Base-by-base conservation (phyloP, 1,140 invertebrate genomes). In the Aporrectodea caliginosa region DNA sequence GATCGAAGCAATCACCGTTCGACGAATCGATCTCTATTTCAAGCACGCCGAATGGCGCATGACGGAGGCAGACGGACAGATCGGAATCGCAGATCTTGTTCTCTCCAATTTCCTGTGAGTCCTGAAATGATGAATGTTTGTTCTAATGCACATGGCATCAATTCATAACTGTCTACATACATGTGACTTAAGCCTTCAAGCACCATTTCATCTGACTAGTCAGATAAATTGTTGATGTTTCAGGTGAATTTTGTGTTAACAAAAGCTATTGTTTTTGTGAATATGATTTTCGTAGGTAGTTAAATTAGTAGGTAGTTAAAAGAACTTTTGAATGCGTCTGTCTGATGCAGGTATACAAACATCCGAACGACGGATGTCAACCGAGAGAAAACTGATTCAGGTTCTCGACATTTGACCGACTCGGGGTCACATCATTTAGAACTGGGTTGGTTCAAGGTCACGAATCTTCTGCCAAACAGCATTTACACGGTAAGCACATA, bases 21-120 rank as follows among this genome's bases (percentile, higher is more conserved):
- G 96, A 70, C 92, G 94, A 31, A 97, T 96, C 86, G 97, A 99
- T 90, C 98, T 99, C 82, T 98, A 95, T 87, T 99, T 99, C 86
- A 98, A 98, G 88, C 94, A 97, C 87, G 97, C 97, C n/a, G 93
- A 96, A 82, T 99, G 98, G 98, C 89, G 96, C 76, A 91, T 99
- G 32, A 99, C 97, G 0, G 96, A 99, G 88, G 93, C 94, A 2
- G 97, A 99, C 90, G 97, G 98, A 0, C 97, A 98, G 87, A 92
- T 99, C 73, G 97, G 96, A 73, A 96, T 99, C 82, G 94, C 97
- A 1, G 97, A 99, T 90, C 90, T 99, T 68, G 93, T 96, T 30
- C 91, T 99, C 0, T 94, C 94, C 75, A 98, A 98, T 87, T 99
- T 99, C 88, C 90, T 99, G 89, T 95, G 87, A 90, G 91, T 90